Evolutionary conservation across 2,888 invertebrate species (phyloP).

Genomic region (Myopa testacea): DNA sequence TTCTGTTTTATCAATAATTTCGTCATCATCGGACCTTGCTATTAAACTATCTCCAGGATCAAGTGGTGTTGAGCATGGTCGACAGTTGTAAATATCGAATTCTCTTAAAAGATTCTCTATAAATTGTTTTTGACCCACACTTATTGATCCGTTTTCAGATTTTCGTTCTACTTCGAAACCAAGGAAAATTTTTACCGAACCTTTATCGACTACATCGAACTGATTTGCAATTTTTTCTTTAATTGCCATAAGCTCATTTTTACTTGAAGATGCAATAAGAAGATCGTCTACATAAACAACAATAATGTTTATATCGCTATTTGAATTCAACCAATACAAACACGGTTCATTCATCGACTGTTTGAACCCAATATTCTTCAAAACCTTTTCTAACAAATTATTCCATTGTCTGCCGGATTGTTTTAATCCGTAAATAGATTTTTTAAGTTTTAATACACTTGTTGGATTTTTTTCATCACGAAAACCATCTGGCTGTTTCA

Average conservation of each 20-base stretch:
- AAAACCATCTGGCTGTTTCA: conserved; percentile 45
- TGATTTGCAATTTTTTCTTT: conserved; percentile 1
- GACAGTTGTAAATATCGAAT: background rate
- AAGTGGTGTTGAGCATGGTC: background rate
- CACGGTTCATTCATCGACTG: background rate
- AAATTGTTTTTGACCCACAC: conserved; percentile 5
- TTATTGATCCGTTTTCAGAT: background rate
- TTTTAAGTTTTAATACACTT: conserved; percentile 44
- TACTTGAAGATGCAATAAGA: conserved; percentile 2
- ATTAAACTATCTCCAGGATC: background rate
- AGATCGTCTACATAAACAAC: conserved; percentile 5
- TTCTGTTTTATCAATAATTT: background rate
- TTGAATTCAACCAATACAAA: background rate
- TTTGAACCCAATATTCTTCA: background rate
- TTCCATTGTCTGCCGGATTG: background rate
- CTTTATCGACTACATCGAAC: background rate
- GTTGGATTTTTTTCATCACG: conserved; percentile 29
- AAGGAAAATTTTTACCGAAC: background rate
- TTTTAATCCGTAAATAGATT: conserved; percentile 46
- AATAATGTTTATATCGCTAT: background rate
- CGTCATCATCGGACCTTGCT: background rate
- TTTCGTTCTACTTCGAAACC: background rate
- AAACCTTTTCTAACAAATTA: background rate
- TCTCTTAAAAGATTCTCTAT: background rate
- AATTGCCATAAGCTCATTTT: background rate